Conservation (phyloP, 2,888 invertebrate genomes). For the Drosophila nr. medialis region DNA sequence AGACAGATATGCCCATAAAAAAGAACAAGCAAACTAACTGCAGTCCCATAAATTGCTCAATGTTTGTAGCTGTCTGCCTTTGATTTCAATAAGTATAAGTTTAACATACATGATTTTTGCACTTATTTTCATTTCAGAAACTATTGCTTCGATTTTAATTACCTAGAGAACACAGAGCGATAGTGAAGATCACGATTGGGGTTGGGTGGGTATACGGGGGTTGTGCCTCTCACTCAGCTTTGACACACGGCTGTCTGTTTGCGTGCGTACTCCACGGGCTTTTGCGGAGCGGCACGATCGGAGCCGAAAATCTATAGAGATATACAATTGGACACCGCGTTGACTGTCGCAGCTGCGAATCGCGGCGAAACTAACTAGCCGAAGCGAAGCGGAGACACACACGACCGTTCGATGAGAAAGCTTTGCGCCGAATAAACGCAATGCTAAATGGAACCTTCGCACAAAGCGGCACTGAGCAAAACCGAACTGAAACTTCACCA, state of each 20-base stretch:
- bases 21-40: conserved; percentile 52
- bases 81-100: conserved; percentile 31
- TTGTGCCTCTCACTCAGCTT: conserved; percentile 20
- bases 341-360: conserved; percentile 44
- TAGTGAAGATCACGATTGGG: conserved; percentile 25
- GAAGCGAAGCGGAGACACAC: conserved; percentile 45
- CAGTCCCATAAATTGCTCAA: conserved; percentile 47
- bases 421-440: conserved; percentile 83
- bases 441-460: conserved; percentile 65
- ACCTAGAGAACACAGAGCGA: conserved; percentile 65
- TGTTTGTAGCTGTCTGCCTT: conserved; percentile 46
- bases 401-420: conserved; percentile 83
- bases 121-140: conserved; percentile 1
- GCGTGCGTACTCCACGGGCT: conserved; percentile 24
- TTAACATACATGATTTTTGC: conserved; percentile 3
- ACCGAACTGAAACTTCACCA: conserved; percentile 60
- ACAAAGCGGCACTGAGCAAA: conserved; percentile 48
- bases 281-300: conserved; percentile 38
- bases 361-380: conserved; percentile 55
- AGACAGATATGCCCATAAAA: conserved; percentile 18
- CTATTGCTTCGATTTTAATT: conserved; percentile 60
- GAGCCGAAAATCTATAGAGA: conserved; percentile 30
- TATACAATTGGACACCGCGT: conserved; percentile 22
- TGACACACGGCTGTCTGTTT: conserved; percentile 4
- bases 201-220: not conserved